Evolutionary conservation across 2,797 vertebrate species (phyloP), one percentile per base, ranked within the genome.

Genomic region (Huso huso): DNA sequence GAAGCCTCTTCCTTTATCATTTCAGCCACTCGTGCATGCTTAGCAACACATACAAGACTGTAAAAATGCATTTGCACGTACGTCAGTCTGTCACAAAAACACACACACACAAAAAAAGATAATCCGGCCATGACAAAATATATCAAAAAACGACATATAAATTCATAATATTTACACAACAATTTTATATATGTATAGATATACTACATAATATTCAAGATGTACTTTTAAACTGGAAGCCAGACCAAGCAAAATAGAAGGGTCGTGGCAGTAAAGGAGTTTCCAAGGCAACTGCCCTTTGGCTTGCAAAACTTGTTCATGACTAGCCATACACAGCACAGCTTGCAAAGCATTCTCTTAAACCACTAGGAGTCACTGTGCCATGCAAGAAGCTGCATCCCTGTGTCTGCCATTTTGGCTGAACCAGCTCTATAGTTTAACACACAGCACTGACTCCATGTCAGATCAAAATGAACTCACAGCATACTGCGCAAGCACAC

Each of bases 271-370:
- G 1, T 12, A 52, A 9, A 50, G 49, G 23, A 61, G 66, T 48
- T 48, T 61, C 50, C 51, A 58, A 48, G 55, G 65, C 65, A 58
- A 50, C 12, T 60, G 66, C n/a, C 49, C 58, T 60, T 67, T 50
- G 48, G 55, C 60, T 61, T 50, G 23, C n/a, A 60, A 67, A 23
- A 11, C 6, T 13, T 23, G 59, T 51, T 51, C 49, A 55, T 55
- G n/a, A 10, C 9, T n/a, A 55, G 6, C 52, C n/a, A 10, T n/a
- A 55, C 9, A 55, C 52, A 55, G 52, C n/a, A 10, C 9, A 10
- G 52, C n/a, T 55, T 10, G n/a, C n/a, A 55, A 10, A 3, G 23
- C 4, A 37, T 37, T 37, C 23, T 37, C 23, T 37, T 37, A 37
- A 37, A 37, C 23, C 23, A 37, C 23, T 37, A 37, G 23, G 23